Percentiles rank a stretch among this genome's conserved stretches.
phyloP scores from a whole-genome alignment of 1,140 invertebrate genomes.

The Cecropterus lyciades region DNA sequence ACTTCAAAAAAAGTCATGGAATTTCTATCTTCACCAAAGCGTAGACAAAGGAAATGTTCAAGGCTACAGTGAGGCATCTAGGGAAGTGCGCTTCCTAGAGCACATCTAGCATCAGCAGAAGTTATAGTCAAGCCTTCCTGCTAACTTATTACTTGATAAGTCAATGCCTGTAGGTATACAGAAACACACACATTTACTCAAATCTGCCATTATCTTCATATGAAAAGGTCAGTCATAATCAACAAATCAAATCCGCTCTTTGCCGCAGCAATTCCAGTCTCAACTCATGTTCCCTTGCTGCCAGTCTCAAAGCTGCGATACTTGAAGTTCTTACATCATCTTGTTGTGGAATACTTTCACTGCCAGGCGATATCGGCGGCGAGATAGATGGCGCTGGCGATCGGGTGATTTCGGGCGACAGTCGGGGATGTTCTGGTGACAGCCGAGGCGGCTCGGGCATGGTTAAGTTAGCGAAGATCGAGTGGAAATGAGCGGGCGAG shows the following conservation, averaged over 20 bases:
- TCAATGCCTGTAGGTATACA: no score
- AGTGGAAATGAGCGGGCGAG: constrained; percentile 91
- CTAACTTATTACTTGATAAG: no score
- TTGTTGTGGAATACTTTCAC: constrained; percentile 67
- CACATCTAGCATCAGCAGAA: no score
- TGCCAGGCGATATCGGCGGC: constrained; percentile 82
- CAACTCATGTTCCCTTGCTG: constrained; percentile 96
- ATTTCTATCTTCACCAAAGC: no score
- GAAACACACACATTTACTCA: no score
- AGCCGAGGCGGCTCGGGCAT: constrained; percentile 84
- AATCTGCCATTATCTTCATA: no score
- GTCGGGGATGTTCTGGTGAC: constrained; percentile 56
- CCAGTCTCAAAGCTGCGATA: constrained; percentile 95
- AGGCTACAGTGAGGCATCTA: no score
- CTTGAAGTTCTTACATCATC: constrained; percentile 93
- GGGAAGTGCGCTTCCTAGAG: no score
- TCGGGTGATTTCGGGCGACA: constrained; percentile 54
- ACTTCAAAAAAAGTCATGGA: no score
- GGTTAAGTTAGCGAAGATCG: constrained; percentile 93
- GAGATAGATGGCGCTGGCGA: constrained; percentile 82
- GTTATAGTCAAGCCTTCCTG: no score
- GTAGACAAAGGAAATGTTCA: no score
- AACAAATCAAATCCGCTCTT: constrained; percentile 81
- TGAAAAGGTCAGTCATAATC: constrained; percentile 28
- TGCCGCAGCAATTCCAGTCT: constrained; percentile 93